Evolutionary conservation across 1,140 invertebrate species (phyloP), one percentile per base, ranked within the genome.

Genomic region (Venturia canescens): DNA sequence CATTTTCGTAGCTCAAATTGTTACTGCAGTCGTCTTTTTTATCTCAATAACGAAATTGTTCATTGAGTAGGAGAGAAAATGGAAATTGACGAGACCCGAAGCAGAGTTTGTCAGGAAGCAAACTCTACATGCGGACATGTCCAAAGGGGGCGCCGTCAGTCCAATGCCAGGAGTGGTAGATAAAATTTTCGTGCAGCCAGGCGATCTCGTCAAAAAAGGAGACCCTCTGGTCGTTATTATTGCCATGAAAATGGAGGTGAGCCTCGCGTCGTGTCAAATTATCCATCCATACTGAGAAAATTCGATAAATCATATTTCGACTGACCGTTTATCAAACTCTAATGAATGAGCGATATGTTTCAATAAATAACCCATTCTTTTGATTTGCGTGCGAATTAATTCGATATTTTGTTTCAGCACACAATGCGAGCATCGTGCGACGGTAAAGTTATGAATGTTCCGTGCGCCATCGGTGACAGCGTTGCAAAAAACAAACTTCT

Each of bases 171-270:
- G 99, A 18, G 95, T 99, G 18, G 93, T 99, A 23, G 98, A 99
- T 84, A 98, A 98, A 91, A 92, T 99, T 50, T 92, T 97, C 23
- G 97, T 99, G 0, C 94, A 94, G 79, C 91, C 93, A 23, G 98
- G 97, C 4, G 94, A 97, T 84, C 77, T 82, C n/a, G 97, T 99
- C 1, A 94, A 94, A 81, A 93, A 94, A 88, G 98, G 97, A 0
- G 96, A 99, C 89, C 94, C 97, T 0, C 90, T 99, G 0, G 94
- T 98, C 53, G 96, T 98, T 60, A 95, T 99, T 87, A 97, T 98
- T 80, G 99, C 99, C 11, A 99, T 99, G 99, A 99, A 99, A 94
- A 99, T 99, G 99, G 99, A 99, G 93, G 95, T 96, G 79, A 72
- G 11, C 53, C 48, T 34, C 3, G 9, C 31, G 31, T 3, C 31